A percentile compares a stretch with the other conserved stretches of the same genome.
Conservation (phyloP, 2,888 invertebrate genomes). For the Tipula unca region DNA sequence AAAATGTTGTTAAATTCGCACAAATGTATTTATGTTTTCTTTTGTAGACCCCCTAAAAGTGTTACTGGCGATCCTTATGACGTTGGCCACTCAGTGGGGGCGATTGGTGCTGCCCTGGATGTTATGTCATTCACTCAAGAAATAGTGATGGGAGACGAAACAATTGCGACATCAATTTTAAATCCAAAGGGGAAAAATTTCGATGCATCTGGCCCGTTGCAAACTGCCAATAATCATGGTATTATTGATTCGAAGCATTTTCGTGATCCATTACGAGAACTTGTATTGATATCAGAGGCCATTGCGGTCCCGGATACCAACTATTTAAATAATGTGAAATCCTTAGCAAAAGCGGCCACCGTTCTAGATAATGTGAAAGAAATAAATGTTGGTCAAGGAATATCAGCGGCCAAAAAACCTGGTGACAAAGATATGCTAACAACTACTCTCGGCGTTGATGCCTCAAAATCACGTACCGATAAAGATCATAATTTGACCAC, state of each 20-base stretch:
- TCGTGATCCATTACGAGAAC: slow-evolving; percentile 54
- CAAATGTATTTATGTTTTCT: neutral
- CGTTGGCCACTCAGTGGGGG: slow-evolving; percentile 42
- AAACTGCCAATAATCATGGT: neutral
- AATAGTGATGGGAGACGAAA: slow-evolving; percentile 45
- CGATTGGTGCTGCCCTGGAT: slow-evolving; percentile 67
- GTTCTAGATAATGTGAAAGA: slow-evolving; percentile 46
- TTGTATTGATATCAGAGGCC: slow-evolving; percentile 50
- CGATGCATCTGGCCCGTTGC: too few relatives aligned
- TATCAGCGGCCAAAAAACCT: neutral
- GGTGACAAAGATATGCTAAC: neutral
- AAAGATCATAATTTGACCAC: slow-evolving; percentile 16
- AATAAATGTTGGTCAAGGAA: neutral
- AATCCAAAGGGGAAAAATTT: neutral
- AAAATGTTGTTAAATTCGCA: neutral
- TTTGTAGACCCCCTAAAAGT: slow-evolving; percentile 31
- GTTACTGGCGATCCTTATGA: slow-evolving; percentile 35
- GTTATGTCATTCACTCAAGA: slow-evolving; percentile 79
- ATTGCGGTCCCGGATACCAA: slow-evolving; percentile 31
- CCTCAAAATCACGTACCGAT: neutral
- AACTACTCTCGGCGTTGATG: neutral
- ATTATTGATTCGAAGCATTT: neutral
- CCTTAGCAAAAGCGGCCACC: slow-evolving; percentile 54
- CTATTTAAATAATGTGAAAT: slow-evolving; percentile 45
- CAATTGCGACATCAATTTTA: neutral